Base-by-base conservation (phyloP, 1,140 invertebrate species). In the Drosophila tropicalis region DNA sequence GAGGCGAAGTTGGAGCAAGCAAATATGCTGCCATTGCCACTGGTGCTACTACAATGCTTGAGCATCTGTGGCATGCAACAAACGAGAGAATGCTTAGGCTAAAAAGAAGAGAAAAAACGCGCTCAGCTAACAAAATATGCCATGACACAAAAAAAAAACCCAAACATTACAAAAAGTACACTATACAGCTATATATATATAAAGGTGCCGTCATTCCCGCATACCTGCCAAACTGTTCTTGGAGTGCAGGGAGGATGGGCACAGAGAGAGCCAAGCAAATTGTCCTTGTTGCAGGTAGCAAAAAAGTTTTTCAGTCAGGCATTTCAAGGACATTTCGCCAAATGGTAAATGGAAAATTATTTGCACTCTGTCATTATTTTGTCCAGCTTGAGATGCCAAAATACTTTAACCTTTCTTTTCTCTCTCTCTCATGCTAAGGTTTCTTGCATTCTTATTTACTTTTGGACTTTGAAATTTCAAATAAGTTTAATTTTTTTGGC, bases 281-380 rank as follows among this genome's bases (percentile, higher is more conserved):
- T 51, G 7, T 51, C 13, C 44, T 51, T 3, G 17, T 22, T 51
- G 44, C 44, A n/a, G 5, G 40, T 13, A 39, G 17, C 9, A 19
- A 40, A 9, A 47, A 44, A 66, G 62, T 39, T 39, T 51, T 51
- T 51, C 9, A 51, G 44, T 51, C 17, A 51, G 62, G 39, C 56
- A 76, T 68, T 83, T 82, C 72, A 83, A 77, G 76, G 79, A 70
- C 72, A 79, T 70, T 76, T 64, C 44, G 58, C 41, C 75, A 80
- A 89, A 89, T 84, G 80, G 70, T 66, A 80, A 89, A 89, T 84
- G 80, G 72, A 71, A 83, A 89, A 89, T 72, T 77, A 72, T 83
- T 80, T 80, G 76, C 72, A 69, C 69, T 77, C 79, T 86, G 72
- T 83, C 72, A 89, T 81, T 76, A 83, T 67, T 79, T 79, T 39